These are phyloP conservation scores for Diabrotica virgifera DNA, from an alignment of 1,140 invertebrate genomes.

Conservation along the genomic window DNA sequence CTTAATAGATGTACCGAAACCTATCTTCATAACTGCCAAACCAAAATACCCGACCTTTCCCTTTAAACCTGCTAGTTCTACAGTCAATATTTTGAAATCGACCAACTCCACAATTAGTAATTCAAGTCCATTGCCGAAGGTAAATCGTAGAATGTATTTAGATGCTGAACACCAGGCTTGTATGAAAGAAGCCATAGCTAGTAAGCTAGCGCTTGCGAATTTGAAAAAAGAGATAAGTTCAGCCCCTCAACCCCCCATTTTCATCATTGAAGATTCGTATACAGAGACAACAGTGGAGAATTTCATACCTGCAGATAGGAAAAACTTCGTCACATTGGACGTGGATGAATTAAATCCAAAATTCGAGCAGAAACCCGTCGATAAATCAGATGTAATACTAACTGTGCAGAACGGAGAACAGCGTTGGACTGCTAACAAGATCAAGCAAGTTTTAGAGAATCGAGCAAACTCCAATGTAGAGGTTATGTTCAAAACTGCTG, in stretches of 20 bases:
- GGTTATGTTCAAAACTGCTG: conserved; percentile 43
- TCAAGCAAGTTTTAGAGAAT: conserved; percentile 37
- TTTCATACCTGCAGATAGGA: conserved; percentile 38
- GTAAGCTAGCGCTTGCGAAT: conserved; percentile 40
- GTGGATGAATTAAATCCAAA: conserved; percentile 7
- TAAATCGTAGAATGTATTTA: conserved; percentile 17
- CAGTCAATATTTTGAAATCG: no score
- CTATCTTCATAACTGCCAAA: conserved; percentile 29
- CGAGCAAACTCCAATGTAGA: conserved; percentile 36
- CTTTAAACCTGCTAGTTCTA: conserved; percentile 1
- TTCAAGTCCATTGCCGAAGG: not conserved
- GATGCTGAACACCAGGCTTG: conserved; percentile 44
- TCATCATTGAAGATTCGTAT: conserved; percentile 41
- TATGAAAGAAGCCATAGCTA: conserved; percentile 42
- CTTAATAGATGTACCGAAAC: conserved; percentile 28
- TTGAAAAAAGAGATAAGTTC: conserved; percentile 41
- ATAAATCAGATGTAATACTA: conserved; percentile 12
- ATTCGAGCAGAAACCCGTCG: conserved; percentile 1
- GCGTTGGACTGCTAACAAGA: conserved; percentile 34
- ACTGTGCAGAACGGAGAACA: conserved; percentile 21
- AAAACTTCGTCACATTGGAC: conserved; percentile 18
- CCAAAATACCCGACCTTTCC: conserved; percentile 30
- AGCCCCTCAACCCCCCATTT: conserved; percentile 37
- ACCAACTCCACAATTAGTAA: no score
- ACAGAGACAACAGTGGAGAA: conserved; percentile 45